Base-by-base conservation (phyloP, 2,888 invertebrate genomes). In the Philopedon plagiatum region DNA sequence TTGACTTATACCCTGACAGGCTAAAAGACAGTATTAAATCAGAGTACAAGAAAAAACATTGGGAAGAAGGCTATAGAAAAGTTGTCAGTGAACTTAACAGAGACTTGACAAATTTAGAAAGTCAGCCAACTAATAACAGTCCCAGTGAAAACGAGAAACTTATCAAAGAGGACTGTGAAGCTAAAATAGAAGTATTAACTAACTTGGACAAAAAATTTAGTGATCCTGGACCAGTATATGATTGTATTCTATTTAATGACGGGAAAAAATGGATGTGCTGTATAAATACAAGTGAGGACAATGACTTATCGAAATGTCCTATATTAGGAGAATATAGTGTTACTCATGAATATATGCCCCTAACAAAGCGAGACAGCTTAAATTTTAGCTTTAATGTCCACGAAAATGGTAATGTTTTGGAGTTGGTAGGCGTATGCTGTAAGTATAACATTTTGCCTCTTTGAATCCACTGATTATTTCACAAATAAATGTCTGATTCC, bases 361-460 rank as follows among this genome's bases (percentile, higher is more conserved):
- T 98, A 54, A 94, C 94, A 63, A 87, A 91, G 44, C 86, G 91
- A 75, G 96, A 97, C 82, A 92, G 93, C 83, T 88, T 97, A 82
- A 96, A 95, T n/a, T 88, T 96, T 83, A 94, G 94, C 77, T 91
- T 97, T 68, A 98, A 99, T 83, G 94, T 99, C 46, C 93, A 97
- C 81, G 93, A 97, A 78, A 91, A 93, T 13, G 99, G 99, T 23
- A 92, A 97, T 82, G 88, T 93, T 0, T 86, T 99, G 65, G 98
- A 99, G 87, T 91, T 99, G 58, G 97, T 97, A 64, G 94, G 96
- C 78, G 93, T 97, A 90, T 95, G 96, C 84, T 96, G 97, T 97
- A 87, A 91, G 94, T 91, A 69, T 64, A 37, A 49, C 26, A 57
- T 13, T 58, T 63, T 37, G n/a, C n/a, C 29, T 39, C 15, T 39